A percentile compares a stretch with the other conserved stretches of the same genome.
Evolutionary conservation across 2,888 invertebrate species (phyloP).

Genomic region (Chalcosyrphus nemorum): DNA sequence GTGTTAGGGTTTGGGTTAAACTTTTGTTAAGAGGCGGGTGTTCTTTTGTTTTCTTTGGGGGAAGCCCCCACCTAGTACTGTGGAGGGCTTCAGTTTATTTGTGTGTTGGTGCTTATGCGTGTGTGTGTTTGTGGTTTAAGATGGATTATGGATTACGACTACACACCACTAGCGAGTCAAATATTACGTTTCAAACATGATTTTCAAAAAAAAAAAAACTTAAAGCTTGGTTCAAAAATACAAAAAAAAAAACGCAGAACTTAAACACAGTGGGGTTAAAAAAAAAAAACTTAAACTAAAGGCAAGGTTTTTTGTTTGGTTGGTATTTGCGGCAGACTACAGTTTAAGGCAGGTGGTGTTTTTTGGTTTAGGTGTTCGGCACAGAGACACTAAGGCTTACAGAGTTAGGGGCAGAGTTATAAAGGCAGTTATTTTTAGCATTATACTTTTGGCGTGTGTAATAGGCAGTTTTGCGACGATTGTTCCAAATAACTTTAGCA

Average conservation of each 20-base stretch:
- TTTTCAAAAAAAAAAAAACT: conserved; percentile 19
- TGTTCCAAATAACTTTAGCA: conserved; percentile 70
- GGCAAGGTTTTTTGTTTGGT: conserved; percentile 8
- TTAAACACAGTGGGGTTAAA: conserved; percentile 37
- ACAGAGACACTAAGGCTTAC: conserved; percentile 44
- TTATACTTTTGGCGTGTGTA: conserved; percentile 33
- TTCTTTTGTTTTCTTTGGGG: conserved; percentile 8
- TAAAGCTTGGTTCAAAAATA: conserved; percentile 7
- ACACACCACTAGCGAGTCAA: conserved; percentile 73
- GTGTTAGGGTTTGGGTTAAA: conserved; percentile 28
- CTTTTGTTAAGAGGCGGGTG: conserved; percentile 28
- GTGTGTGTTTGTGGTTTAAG: conserved; percentile 56
- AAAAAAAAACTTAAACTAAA: conserved; percentile 26
- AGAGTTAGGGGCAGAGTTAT: conserved; percentile 48
- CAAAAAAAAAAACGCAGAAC: conserved; percentile 31
- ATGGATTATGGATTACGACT: conserved; percentile 71
- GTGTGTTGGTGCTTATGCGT: conserved; percentile 8
- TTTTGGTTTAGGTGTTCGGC: conserved; percentile 2
- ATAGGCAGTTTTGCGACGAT: conserved; percentile 51
- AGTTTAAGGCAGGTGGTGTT: conserved; percentile 11
- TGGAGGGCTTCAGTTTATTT: conserved; percentile 19
- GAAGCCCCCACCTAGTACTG: conserved; percentile 13
- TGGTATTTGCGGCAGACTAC: conserved; percentile 35
- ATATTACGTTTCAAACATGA: conserved; percentile 50
- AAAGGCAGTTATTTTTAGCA: conserved; percentile 58